These are phyloP conservation scores for Tenebrio molitor DNA, from an alignment of 1,140 invertebrate species.

Conservation along the genomic window DNA sequence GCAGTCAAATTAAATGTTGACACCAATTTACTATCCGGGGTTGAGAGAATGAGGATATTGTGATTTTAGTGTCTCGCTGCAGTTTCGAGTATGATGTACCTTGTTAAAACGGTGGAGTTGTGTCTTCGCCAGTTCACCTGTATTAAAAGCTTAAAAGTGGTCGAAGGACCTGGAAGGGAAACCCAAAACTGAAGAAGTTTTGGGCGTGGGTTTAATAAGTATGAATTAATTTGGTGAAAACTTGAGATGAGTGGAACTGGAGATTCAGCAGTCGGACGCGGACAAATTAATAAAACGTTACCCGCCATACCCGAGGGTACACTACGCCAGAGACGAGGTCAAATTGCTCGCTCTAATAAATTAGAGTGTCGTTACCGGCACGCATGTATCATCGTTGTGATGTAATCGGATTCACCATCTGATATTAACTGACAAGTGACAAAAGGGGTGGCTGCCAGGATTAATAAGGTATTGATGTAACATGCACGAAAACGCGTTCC, in stretches of 20 bases:
- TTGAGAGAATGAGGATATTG: too few species aligned
- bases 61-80: too few species aligned
- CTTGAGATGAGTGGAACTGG: slow-evolving; percentile 18
- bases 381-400: slow-evolving; percentile 30
- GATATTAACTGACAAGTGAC: slow-evolving; percentile 35
- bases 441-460: slow-evolving; percentile 22
- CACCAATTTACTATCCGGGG: too few species aligned
- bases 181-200: slow-evolving; percentile 2
- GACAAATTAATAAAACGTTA: slow-evolving; percentile 37
- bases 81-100: too few species aligned
- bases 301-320: slow-evolving; percentile 11
- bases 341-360: slow-evolving; percentile 39
- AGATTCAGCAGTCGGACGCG: slow-evolving; percentile 31
- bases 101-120: too few species aligned
- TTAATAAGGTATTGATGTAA: slow-evolving; percentile 22
- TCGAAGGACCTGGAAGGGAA: neutral
- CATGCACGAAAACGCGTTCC: neutral
- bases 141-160: too few species aligned
- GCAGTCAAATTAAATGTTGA: too few species aligned
- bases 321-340: slow-evolving; percentile 23
- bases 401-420: slow-evolving; percentile 43
- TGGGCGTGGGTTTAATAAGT: neutral
- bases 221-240: slow-evolving; percentile 33
- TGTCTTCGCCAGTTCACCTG: too few species aligned
- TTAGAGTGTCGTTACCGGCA: slow-evolving; percentile 32